phyloP scores from a whole-genome alignment of 2,113 vertebrate species.

The Amia ocellicauda region DNA sequence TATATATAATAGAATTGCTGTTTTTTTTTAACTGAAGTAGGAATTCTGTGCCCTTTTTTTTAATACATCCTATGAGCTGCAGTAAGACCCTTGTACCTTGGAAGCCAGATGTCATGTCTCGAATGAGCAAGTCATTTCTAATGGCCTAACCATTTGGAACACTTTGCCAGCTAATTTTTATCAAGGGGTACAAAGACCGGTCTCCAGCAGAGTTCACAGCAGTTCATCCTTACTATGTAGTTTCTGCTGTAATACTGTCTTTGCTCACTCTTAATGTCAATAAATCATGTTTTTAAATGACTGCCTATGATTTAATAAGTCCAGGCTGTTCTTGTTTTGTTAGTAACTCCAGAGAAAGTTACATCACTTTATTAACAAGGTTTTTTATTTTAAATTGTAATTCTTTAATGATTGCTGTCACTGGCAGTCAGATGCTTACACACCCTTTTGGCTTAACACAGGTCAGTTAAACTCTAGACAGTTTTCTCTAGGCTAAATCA shows the following conservation, averaged over 20 bases:
- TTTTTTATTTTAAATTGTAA: no score
- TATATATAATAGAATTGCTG: no score
- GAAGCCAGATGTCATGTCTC: slow-evolving; percentile 21
- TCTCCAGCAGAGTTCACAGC: not conserved
- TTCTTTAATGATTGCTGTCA: no score
- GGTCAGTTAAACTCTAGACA: no score
- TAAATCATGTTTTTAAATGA: not conserved
- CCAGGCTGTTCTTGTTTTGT: no score
- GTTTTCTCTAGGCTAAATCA: no score
- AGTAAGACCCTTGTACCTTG: slow-evolving; percentile 10
- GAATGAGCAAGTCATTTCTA: slow-evolving; percentile 12
- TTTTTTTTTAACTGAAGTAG: no score
- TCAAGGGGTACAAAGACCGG: not conserved
- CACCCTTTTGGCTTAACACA: no score
- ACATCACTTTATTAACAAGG: no score
- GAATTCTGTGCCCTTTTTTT: no score
- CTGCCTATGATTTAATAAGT: not conserved
- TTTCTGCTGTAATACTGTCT: not conserved
- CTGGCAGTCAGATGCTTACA: no score
- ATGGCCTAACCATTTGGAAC: no score
- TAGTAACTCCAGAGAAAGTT: not conserved
- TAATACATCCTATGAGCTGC: not conserved
- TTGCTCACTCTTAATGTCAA: not conserved
- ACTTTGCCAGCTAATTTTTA: not conserved
- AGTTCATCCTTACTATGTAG: not conserved